Conservation (phyloP, 2,797 vertebrate genomes). For the Nannoperca obscura region DNA sequence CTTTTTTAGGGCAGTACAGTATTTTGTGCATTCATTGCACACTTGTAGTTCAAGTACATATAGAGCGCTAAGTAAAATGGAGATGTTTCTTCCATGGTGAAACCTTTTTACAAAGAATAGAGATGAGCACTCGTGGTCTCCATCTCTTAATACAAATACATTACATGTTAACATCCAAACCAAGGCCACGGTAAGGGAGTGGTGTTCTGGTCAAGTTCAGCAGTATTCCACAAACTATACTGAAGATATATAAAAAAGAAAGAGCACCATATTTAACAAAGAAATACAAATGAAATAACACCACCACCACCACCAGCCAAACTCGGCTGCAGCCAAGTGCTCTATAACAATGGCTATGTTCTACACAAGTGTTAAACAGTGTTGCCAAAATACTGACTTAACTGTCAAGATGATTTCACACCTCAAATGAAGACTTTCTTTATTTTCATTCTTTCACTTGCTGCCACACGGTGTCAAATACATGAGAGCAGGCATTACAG, state of each 20-base stretch:
- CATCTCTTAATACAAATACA: no score
- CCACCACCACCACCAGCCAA: neutral
- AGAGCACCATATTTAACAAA: no score
- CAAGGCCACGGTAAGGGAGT: neutral
- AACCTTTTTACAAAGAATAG: neutral
- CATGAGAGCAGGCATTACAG: neutral
- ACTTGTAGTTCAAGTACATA: no score
- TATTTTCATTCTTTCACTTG: neutral
- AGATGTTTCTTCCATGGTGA: no score
- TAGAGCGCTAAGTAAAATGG: no score
- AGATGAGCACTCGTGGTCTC: neutral
- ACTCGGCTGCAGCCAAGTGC: neutral
- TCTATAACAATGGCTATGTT: neutral
- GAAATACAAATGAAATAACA: neutral
- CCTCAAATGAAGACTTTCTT: slow-evolving; percentile 8
- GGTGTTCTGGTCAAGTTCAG: neutral
- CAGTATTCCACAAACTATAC: neutral
- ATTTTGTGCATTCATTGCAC: neutral
- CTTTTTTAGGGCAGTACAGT: neutral
- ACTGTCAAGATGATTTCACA: slow-evolving; percentile 22
- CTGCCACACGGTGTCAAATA: slow-evolving; percentile 2
- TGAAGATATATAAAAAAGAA: neutral
- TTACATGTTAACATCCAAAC: no score
- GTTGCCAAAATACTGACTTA: slow-evolving; percentile 14
- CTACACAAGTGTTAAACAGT: slow-evolving; percentile 1